phyloP scores from a whole-genome alignment of 2,113 vertebrate species.

The Cavia aperea region DNA sequence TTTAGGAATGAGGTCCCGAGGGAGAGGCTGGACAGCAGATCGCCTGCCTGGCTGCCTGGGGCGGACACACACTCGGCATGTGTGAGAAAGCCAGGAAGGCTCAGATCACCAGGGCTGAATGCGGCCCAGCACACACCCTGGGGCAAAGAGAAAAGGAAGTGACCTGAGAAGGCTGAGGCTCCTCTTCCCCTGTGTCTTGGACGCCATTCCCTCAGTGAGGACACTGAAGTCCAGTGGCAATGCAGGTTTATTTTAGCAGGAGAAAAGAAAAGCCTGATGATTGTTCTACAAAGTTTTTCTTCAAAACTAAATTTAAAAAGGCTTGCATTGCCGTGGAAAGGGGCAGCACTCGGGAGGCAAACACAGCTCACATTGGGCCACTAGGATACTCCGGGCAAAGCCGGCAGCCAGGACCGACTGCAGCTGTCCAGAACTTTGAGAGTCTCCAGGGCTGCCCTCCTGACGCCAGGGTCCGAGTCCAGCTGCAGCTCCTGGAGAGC shows the following conservation, averaged over 20 bases:
- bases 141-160: accelerated
- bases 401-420: background rate
- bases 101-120: background rate
- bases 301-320: background rate
- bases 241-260: background rate
- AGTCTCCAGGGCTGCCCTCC: constrained; percentile 48
- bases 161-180: too few species aligned
- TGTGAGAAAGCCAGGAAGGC: background rate
- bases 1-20: background rate
- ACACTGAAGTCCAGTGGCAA: background rate
- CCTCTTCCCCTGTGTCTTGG: background rate
- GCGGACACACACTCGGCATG: background rate
- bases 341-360: background rate
- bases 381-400: background rate
- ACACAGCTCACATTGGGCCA: accelerated
- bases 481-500: constrained; percentile 61
- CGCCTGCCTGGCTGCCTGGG: background rate
- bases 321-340: background rate
- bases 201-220: accelerated
- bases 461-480: constrained; percentile 45
- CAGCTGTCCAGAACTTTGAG: constrained; percentile 54
- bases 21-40: too few species aligned
- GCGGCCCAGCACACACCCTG: accelerated
- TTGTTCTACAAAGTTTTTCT: background rate
- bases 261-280: background rate